Evolutionary conservation across 2,888 invertebrate genomes (phyloP).

Genomic region (Cheilosia variabilis): DNA sequence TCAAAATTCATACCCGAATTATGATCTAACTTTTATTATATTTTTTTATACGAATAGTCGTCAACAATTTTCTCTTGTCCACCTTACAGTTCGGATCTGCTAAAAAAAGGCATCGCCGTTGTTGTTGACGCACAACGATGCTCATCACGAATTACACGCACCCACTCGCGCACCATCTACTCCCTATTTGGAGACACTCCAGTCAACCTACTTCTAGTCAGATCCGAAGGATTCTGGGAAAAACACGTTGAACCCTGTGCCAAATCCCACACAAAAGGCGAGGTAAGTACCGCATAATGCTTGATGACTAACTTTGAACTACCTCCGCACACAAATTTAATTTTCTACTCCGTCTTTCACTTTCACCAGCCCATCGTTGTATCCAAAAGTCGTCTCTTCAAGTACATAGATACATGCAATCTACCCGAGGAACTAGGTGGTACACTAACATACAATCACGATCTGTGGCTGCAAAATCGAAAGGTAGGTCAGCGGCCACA

Average conservation of each 20-base stretch:
- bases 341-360: constrained; percentile 5
- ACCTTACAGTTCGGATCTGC: constrained; percentile 78
- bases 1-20: no score
- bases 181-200: constrained; percentile 84
- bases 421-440: constrained; percentile 90
- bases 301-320: constrained; percentile 23
- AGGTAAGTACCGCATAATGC: constrained; percentile 81
- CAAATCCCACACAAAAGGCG: constrained; percentile 86
- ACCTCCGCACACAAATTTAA: neutral
- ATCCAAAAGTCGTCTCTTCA: constrained; percentile 87
- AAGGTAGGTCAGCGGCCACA: constrained; percentile 85
- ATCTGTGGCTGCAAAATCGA: constrained; percentile 90
- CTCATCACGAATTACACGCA: constrained; percentile 86
- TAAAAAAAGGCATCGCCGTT: constrained; percentile 85
- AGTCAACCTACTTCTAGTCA: constrained; percentile 86
- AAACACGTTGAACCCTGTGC: constrained; percentile 90
- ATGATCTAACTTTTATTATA: neutral
- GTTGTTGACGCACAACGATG: constrained; percentile 88
- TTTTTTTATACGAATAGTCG: no score
- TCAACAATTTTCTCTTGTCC: neutral
- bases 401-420: constrained; percentile 88
- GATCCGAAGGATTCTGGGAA: constrained; percentile 91
- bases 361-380: constrained; percentile 87
- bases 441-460: constrained; percentile 88
- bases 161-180: constrained; percentile 86